Evolutionary conservation across 2,797 vertebrate genomes (phyloP).

Genomic region (Carapus acus): DNA sequence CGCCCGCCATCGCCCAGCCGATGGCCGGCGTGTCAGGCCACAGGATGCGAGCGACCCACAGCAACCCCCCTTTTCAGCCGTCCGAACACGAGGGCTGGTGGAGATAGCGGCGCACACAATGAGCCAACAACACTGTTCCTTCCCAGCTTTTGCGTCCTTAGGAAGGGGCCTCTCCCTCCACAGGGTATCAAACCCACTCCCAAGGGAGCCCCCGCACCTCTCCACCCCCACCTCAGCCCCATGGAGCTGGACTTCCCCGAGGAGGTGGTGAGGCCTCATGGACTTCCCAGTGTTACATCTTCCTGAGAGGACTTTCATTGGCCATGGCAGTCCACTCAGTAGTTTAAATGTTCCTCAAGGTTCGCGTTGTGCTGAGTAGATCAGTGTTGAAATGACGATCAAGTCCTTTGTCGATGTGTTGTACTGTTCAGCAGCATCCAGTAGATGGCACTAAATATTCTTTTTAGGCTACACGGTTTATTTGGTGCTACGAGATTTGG

Average conservation of each 20-base stretch:
- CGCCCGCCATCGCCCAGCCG: not conserved
- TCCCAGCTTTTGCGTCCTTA: slow-evolving; percentile 1
- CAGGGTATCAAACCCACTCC: too few relatives aligned
- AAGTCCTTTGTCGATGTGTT: slow-evolving; percentile 3
- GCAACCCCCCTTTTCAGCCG: slow-evolving; percentile 10
- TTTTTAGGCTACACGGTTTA: slow-evolving; percentile 22
- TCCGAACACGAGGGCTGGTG: slow-evolving; percentile 17
- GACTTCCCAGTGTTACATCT: too few relatives aligned
- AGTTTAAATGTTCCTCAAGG: too few relatives aligned
- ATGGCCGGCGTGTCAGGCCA: not conserved
- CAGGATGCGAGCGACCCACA: not conserved
- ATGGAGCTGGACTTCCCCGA: slow-evolving; percentile 8
- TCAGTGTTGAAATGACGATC: accelerated
- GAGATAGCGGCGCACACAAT: slow-evolving; percentile 9
- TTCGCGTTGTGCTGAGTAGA: too few relatives aligned
- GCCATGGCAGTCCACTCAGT: too few relatives aligned
- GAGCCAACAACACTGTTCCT: slow-evolving; percentile 19
- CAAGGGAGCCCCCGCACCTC: too few relatives aligned
- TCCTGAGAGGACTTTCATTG: too few relatives aligned
- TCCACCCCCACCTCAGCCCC: slow-evolving; percentile 24
- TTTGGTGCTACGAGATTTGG: slow-evolving; percentile 8
- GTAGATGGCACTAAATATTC: slow-evolving; percentile 63
- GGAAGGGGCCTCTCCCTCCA: slow-evolving; percentile 54
- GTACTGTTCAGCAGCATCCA: slow-evolving; percentile 41
- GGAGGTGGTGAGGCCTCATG: slow-evolving; percentile 2